Base-by-base conservation (phyloP, 2,888 invertebrate species). In the Lepeophtheirus nordmannii region DNA sequence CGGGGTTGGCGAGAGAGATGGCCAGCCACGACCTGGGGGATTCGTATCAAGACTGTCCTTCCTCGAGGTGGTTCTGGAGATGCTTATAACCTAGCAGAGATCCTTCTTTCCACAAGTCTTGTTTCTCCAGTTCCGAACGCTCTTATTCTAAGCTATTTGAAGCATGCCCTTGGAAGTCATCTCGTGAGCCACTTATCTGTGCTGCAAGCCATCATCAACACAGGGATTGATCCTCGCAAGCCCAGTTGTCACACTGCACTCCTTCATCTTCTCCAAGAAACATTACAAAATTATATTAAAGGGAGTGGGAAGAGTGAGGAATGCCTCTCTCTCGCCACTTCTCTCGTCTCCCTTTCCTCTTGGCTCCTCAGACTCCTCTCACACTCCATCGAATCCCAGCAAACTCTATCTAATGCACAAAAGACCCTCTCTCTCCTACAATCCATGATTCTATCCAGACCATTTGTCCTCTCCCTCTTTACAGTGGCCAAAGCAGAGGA, bases 21-120 rank as follows among this genome's bases (percentile, higher is more conserved):
- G 94, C 85, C 87, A 1, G 93, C 93, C 75, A 82, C 92, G 58
- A 89, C 91, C 76, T 94, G 93, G 93, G 92, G 92, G 53, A 91
- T 92, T 70, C 89, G 92, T 73, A 89, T 94, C 67, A 93, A 93
- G 80, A 87, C 87, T n/a, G 88, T 85, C 73, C 76, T 76, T 9
- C 73, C 74, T 53, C 62, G 62, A 62, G 71, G 73, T 61, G 71
- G 72, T 9, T 71, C 71, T 53, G 72, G 73, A 1, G 74, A 74
- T 70, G 72, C 72, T 5, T 73, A 73, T 46, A 73, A 74, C 77
- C 78, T 92, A 71, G 89, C 91, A 58, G 93, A 94, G 74, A 89
- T 92, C 73, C 86, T 96, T 71, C 80, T 94, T 23, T 89, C 93
- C 73, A 93, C 94, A 78, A 93, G 92, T 0, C 82, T 93, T 72